These are phyloP conservation scores for Microcebus lehilahytsara DNA, from an alignment of 2,113 vertebrate species.

Conservation along the genomic window DNA sequence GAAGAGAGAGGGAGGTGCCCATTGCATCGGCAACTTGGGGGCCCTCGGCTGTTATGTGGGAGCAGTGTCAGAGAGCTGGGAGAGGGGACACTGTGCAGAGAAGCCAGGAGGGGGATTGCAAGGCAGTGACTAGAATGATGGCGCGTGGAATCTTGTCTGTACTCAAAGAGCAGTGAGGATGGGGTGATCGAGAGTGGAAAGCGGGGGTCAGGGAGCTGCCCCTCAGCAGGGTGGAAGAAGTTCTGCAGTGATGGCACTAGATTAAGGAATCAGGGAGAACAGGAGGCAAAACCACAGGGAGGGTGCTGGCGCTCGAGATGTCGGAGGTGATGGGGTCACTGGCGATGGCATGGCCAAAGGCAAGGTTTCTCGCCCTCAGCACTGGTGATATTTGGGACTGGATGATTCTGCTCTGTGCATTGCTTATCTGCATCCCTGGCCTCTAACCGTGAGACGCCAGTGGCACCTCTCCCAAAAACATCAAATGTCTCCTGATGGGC, in stretches of 20 bases:
- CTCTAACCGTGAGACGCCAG: not conserved
- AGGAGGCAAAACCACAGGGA: not conserved
- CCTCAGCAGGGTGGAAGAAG: not conserved
- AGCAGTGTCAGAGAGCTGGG: not conserved
- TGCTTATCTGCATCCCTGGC: not conserved
- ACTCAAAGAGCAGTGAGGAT: not conserved
- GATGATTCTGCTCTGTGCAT: too few species aligned
- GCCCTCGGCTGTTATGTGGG: not conserved
- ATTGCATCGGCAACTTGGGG: not conserved
- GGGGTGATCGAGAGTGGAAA: not conserved
- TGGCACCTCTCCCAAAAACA: not conserved
- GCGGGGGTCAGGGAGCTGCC: not conserved
- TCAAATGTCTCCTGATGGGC: not conserved
- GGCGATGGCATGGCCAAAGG: not conserved
- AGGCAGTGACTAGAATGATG: not conserved
- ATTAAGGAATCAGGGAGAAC: not conserved
- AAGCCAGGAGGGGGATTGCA: not conserved
- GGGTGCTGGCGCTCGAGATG: not conserved
- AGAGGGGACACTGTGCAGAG: not conserved
- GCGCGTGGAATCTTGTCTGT: not conserved
- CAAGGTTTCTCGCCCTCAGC: not conserved
- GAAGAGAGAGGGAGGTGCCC: not conserved
- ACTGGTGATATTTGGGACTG: not conserved
- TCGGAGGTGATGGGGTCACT: fast-evolving
- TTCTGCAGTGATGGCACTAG: not conserved